These are phyloP conservation scores for Penaeus japonicus DNA, from an alignment of 1,140 invertebrate species.

Conservation along the genomic window DNA sequence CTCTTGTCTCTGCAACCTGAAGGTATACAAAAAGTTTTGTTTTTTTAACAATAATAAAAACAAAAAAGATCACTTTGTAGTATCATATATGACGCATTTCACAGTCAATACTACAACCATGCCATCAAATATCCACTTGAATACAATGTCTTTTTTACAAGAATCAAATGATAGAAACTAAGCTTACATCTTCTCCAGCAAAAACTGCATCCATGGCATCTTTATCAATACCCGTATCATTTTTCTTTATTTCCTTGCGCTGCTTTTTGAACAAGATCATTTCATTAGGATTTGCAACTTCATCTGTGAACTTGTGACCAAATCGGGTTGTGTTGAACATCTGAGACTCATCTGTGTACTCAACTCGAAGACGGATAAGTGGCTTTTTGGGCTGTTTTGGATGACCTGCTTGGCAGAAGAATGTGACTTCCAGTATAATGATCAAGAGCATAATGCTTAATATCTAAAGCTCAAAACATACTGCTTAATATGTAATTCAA, in stretches of 20 bases:
- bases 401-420: slow-evolving; percentile 65
- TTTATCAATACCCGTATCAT: slow-evolving; percentile 31
- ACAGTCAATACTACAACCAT: too few relatives aligned
- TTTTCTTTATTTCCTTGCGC: slow-evolving; percentile 60
- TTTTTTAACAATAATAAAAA: neutral
- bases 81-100: neutral
- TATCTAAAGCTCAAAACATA: too few relatives aligned
- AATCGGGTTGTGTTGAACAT: slow-evolving; percentile 71
- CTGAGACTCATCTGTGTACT: slow-evolving; percentile 73
- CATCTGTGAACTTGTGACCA: slow-evolving; percentile 72
- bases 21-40: slow-evolving; percentile 29
- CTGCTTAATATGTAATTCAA: too few relatives aligned
- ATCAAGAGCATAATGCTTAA: too few relatives aligned
- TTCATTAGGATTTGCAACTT: slow-evolving; percentile 69
- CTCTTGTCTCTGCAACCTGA: slow-evolving; percentile 61
- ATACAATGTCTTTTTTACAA: too few relatives aligned
- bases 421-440: too few relatives aligned
- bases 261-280: slow-evolving; percentile 70
- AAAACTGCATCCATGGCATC: slow-evolving; percentile 37
- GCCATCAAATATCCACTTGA: too few relatives aligned
- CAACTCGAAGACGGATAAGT: slow-evolving; percentile 80
- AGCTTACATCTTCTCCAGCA: slow-evolving; percentile 15
- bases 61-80: slow-evolving; percentile 1
- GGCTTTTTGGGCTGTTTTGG: slow-evolving; percentile 78
- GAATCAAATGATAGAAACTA: neutral